Base-by-base conservation (phyloP, 1,140 invertebrate genomes). In the Drosophila pandora region DNA sequence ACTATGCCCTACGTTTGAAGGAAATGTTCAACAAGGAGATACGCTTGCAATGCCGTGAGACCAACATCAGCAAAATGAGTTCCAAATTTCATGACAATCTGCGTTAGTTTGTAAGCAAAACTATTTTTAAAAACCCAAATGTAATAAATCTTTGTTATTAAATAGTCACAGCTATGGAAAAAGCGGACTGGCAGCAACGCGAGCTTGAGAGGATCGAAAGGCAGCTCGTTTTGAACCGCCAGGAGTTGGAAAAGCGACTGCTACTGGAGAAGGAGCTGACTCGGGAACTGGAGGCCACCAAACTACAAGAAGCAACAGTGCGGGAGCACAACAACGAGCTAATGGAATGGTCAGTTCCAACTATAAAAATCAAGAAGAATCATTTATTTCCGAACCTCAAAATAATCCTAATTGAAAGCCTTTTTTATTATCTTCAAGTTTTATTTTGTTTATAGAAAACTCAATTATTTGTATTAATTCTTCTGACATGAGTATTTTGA, bases 291-390 rank as follows among this genome's bases (percentile, higher is more conserved):
- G 34, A 60, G 7, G 32, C 45, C 12, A 62, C 37, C 10, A 67
- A 47, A 2, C 47, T 76, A 6, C 25, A n/a, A 6, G 59, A 60
- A 10, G 23, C 41, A 8, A 45, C n/a, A 0, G 37, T 68, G 50
- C 41, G 28, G 8, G 30, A 54, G 1, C 43, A 28, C 9, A 59
- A 17, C 25, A 43, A 69, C 6, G 34, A 67, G 12, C 2, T 67
- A 3, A 76, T 69, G 49, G 63, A 62, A 41, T 60, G 63, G 82
- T 87, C 21, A 70, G 82, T 10, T 2, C 3, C 3, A 3, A 4
- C 34, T n/a, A 7, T 1, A 28, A 28, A 0, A 28, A 28, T 25
- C 25, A 25, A 25, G 5, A 6, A 25, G 25, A 25, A 25, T 28
- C 25, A 28, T 28, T 1, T 28, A 7, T 5, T 1, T 6, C 6